These are phyloP conservation scores for Pristionchus arcanus DNA, from an alignment of 2,888 invertebrate species.

Conservation along the genomic window DNA sequence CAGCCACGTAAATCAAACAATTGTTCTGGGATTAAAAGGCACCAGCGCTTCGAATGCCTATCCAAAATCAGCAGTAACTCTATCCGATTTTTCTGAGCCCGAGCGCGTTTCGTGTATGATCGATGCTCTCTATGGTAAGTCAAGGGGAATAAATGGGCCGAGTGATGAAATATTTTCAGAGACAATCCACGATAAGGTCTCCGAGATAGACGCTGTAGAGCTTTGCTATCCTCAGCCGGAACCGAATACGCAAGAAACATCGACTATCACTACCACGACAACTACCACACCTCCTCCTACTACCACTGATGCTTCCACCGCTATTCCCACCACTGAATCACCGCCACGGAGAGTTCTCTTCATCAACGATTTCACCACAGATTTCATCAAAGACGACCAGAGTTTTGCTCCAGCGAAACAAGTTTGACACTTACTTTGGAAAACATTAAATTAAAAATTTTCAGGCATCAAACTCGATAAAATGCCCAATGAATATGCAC, in stretches of 20 bases:
- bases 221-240: background rate
- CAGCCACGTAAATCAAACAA: background rate
- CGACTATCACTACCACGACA: background rate
- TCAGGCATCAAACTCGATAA: background rate
- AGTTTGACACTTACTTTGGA: background rate
- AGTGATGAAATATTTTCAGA: background rate
- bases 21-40: conserved; percentile 16
- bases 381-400: background rate
- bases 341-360: background rate
- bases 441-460: background rate
- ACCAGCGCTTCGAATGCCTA: background rate
- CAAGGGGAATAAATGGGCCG: background rate
- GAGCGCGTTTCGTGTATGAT: conserved; percentile 4
- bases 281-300: background rate
- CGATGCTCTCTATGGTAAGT: conserved; percentile 5
- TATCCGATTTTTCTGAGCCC: background rate
- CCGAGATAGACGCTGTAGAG: background rate
- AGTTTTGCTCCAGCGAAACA: background rate
- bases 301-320: background rate
- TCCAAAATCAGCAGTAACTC: background rate
- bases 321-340: background rate
- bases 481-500: background rate
- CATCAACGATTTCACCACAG: conserved; percentile 5
- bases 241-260: background rate
- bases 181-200: background rate